Evolutionary conservation across 2,888 invertebrate species (phyloP), one percentile per base, ranked within the genome.

Genomic region (Lithophane leautieri): DNA sequence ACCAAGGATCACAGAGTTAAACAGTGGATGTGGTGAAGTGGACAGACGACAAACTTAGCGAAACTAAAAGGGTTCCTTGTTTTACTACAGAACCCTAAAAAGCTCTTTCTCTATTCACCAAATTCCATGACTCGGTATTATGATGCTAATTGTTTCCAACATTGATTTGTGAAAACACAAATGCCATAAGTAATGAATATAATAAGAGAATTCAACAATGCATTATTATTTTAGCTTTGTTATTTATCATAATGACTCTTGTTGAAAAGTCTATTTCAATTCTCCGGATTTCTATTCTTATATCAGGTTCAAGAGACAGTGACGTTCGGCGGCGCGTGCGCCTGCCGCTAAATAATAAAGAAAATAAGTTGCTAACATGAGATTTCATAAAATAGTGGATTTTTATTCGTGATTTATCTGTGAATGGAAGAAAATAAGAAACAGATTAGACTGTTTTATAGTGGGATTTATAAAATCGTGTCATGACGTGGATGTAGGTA

Each of bases 171-270:
- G n/a, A 16, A 25, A 56, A 11, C 19, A 65, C n/a, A 54, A 14
- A 40, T 62, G 19, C 2, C 3, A 61, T 42, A 66, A 40, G 70
- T 78, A 28, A 44, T 34, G n/a, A 28, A n/a, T 52, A 19, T 25
- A 47, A 19, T 66, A 52, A 42, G 19, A 61, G 25, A 34, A 52
- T 44, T 8, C 8, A 52, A 62, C 82, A 82, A 82, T 82, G 42
- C 44, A 9, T 60, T 70, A 77, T 52, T 50, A 34, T 34, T 34
- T 2, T 61, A 34, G 66, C 70, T 82, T 82, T 80, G 83, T 82
- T 62, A 22, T 47, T 22, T 25, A 34, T n/a, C 0, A 34, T 28
- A 40, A 56, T 16, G 22, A 44, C 12, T 19, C 12, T 54, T 28
- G n/a, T 50, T 54, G 14, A 25, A 61, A 42, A 34, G 6, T 14